Evolutionary conservation across 2,797 vertebrate genomes (phyloP).

Genomic region (Thunnus albacares): DNA sequence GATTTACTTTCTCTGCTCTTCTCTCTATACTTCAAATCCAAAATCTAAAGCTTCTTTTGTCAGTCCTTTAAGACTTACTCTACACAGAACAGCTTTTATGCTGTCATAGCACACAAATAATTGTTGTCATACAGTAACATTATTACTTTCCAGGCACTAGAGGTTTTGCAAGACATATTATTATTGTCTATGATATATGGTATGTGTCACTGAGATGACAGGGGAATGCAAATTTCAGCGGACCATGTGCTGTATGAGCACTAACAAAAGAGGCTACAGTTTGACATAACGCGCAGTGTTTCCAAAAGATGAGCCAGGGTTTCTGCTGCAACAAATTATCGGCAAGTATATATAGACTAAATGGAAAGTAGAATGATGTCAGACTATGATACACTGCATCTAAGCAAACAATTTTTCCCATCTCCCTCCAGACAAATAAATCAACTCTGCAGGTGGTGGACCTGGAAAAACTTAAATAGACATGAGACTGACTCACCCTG

Average conservation of each 20-base stretch:
- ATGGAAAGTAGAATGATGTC: conserved; percentile 68
- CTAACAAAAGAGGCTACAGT: conserved; percentile 38
- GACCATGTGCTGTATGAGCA: background rate
- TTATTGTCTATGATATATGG: conserved; percentile 26
- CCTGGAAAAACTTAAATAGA: conserved; percentile 50
- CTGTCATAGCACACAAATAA: conserved; percentile 22
- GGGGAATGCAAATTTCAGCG: conserved; percentile 13
- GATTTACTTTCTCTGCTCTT: background rate
- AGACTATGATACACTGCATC: conserved; percentile 48
- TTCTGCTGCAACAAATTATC: conserved; percentile 54
- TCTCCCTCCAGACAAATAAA: conserved; percentile 62
- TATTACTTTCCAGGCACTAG: conserved; percentile 35
- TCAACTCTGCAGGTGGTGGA: conserved; percentile 70
- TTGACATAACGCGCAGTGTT: conserved; percentile 40
- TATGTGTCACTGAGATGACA: conserved; percentile 23
- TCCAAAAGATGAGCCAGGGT: conserved; percentile 60
- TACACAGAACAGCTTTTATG: conserved; percentile 7
- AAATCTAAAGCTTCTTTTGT: background rate
- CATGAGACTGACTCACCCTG: conserved; percentile 35
- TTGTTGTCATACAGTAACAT: conserved; percentile 5
- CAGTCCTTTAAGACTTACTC: conserved; percentile 9
- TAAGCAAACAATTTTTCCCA: conserved; percentile 53
- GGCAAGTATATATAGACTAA: conserved; percentile 11
- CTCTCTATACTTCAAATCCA: background rate
- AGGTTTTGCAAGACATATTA: conserved; percentile 29